Percentiles rank a stretch among this genome's conserved stretches.
phyloP scores from a whole-genome alignment of 2,888 invertebrate genomes.

The Omphaloscelis lunosa region DNA sequence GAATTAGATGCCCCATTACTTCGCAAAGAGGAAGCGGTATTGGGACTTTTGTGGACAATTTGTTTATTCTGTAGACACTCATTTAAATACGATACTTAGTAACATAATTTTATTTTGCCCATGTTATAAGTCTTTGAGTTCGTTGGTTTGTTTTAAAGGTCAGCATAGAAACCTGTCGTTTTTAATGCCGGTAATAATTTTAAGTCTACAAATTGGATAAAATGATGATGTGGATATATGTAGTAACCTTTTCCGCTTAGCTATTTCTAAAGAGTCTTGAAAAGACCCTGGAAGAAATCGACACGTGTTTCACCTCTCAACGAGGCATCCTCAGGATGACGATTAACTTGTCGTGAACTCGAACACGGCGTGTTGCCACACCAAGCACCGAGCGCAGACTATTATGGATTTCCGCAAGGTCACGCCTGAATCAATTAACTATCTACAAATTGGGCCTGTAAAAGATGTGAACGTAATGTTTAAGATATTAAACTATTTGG shows the following conservation, averaged over 20 bases:
- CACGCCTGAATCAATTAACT: too few relatives aligned
- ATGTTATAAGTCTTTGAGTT: neutral
- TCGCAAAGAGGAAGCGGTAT: slow-evolving; percentile 24
- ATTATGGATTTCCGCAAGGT: too few relatives aligned
- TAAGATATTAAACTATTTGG: neutral
- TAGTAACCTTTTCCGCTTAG: too few relatives aligned
- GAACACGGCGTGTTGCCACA: too few relatives aligned
- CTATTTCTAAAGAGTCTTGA: too few relatives aligned
- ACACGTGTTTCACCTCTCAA: too few relatives aligned
- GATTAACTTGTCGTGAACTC: too few relatives aligned
- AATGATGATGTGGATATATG: too few relatives aligned
- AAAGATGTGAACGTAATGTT: neutral
- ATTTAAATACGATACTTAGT: slow-evolving; percentile 31
- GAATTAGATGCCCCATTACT: slow-evolving; percentile 43
- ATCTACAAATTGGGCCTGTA: neutral
- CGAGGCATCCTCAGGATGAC: too few relatives aligned
- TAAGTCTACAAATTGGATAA: neutral
- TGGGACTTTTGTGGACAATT: slow-evolving; percentile 30
- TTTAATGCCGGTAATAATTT: neutral
- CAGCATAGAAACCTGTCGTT: neutral
- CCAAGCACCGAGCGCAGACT: too few relatives aligned
- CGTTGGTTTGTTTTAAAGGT: neutral
- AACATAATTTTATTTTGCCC: neutral
- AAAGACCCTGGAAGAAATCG: too few relatives aligned
- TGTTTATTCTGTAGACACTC: slow-evolving; percentile 18